Conservation (phyloP, 2,888 invertebrate genomes). For the Trisateles emortualis region DNA sequence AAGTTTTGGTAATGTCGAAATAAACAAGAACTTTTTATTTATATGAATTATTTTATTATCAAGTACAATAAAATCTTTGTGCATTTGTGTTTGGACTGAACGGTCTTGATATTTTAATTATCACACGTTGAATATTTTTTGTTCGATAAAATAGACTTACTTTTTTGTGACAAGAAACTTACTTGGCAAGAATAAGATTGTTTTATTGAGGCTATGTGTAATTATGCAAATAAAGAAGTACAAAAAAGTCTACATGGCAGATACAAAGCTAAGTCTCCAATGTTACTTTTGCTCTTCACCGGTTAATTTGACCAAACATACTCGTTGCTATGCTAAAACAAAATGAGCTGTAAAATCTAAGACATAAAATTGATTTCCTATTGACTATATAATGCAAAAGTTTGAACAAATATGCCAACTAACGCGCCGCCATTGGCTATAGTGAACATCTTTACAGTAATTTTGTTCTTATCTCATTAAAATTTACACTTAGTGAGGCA, state of each 20-base stretch:
- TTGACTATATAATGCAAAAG: neutral
- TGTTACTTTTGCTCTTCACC: neutral
- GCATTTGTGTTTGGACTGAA: constrained; percentile 48
- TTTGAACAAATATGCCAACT: neutral
- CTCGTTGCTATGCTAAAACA: neutral
- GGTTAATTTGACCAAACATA: neutral
- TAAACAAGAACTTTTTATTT: constrained; percentile 72
- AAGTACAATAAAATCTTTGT: constrained; percentile 81
- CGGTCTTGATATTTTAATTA: constrained; percentile 61
- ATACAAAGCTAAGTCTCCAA: neutral
- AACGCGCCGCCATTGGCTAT: neutral
- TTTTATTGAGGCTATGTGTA: neutral
- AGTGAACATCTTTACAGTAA: constrained; percentile 16
- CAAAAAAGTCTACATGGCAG: neutral
- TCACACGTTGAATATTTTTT: neutral
- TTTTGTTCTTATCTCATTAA: constrained; percentile 11
- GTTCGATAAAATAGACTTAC: neutral
- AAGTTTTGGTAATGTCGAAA: constrained; percentile 65
- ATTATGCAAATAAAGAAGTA: constrained; percentile 1
- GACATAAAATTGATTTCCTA: neutral
- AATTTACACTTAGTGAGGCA: constrained; percentile 31
- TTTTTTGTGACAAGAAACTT: neutral
- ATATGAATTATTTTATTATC: constrained; percentile 74
- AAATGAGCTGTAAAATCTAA: neutral
- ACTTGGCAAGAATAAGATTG: neutral